Evolutionary conservation across 2,888 invertebrate genomes (phyloP).

Genomic region (Ophion slaviceki): DNA sequence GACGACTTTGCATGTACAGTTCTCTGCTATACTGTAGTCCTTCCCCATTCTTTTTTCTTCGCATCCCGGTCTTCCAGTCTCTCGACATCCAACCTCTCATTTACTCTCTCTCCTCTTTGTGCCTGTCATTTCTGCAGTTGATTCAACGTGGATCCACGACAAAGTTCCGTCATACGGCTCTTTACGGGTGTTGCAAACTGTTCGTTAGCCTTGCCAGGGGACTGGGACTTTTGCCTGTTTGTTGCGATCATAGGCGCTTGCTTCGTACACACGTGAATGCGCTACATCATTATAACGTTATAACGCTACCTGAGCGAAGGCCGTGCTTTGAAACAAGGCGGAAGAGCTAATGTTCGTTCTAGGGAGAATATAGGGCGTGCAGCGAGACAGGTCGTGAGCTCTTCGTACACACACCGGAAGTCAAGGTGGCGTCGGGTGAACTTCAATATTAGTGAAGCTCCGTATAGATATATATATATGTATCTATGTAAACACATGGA

Average conservation of each 20-base stretch:
- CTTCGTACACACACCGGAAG: constrained; percentile 24
- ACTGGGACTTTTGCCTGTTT: constrained; percentile 24
- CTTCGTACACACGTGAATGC: neutral
- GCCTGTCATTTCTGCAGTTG: neutral
- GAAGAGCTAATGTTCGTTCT: constrained; percentile 19
- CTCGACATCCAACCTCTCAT: neutral
- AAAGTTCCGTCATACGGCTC: constrained; percentile 19
- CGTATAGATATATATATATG: neutral
- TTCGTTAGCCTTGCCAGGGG: constrained; percentile 26
- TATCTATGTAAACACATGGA: neutral
- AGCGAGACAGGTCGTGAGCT: constrained; percentile 15
- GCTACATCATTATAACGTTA: constrained; percentile 24
- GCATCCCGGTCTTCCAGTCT: neutral
- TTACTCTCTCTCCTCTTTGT: neutral
- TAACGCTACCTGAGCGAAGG: constrained; percentile 10
- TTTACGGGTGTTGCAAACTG: constrained; percentile 12
- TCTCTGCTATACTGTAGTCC: constrained; percentile 9
- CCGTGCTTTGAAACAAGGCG: constrained; percentile 5
- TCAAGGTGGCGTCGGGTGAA: constrained; percentile 2
- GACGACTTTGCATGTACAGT: constrained; percentile 41
- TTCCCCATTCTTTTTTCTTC: neutral
- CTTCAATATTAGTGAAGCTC: constrained; percentile 36
- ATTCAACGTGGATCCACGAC: neutral
- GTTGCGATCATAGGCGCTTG: neutral
- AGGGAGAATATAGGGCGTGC: neutral